Base-by-base conservation (phyloP, 2,888 invertebrate genomes). In the Leptinotarsa haldemani region DNA sequence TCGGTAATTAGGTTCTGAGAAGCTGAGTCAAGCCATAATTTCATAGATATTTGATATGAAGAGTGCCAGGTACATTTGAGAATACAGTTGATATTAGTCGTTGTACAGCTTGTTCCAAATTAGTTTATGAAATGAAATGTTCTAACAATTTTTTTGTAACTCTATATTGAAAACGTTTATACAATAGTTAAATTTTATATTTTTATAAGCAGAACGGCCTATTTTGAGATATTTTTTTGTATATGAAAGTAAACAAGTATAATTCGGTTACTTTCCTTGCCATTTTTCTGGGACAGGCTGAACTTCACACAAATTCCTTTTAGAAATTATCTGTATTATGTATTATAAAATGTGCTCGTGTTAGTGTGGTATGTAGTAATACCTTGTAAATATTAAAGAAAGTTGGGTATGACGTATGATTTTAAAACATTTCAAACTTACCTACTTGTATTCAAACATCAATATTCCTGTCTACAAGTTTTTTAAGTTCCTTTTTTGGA, bases 291-390 rank as follows among this genome's bases (percentile, higher is more conserved):
- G 61, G 40, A 61, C 40, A 40, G 18, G n/a, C 40, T 61, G 61
- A n/a, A 61, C 40, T 30, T n/a, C 13, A 61, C 7, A 69, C 50
- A 65, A 73, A 78, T 75, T 77, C 76, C 73, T 74, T 76, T 76
- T 73, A 73, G 73, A 73, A 75, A 75, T 71, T 50, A 73, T 74
- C 74, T 69, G 75, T 48, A 70, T 72, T 70, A 73, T 80, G 77
- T 80, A 79, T 74, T 75, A 78, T 79, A 80, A 63, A 78, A 74
- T 79, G 80, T 80, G 80, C 79, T 79, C 81, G 81, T 80, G 78
- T 77, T 82, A 75, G 75, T 53, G 64, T 74, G 70, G 58, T 73
- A 69, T 69, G 63, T 47, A 69, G 53, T 67, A 71, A 50, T 63
- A 47, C 61, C 64, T 56, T 68, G 68, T 68, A 68, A 22, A 68